These are phyloP conservation scores for Rhodinocichla rosea DNA, from an alignment of 2,113 vertebrate species.

Conservation along the genomic window DNA sequence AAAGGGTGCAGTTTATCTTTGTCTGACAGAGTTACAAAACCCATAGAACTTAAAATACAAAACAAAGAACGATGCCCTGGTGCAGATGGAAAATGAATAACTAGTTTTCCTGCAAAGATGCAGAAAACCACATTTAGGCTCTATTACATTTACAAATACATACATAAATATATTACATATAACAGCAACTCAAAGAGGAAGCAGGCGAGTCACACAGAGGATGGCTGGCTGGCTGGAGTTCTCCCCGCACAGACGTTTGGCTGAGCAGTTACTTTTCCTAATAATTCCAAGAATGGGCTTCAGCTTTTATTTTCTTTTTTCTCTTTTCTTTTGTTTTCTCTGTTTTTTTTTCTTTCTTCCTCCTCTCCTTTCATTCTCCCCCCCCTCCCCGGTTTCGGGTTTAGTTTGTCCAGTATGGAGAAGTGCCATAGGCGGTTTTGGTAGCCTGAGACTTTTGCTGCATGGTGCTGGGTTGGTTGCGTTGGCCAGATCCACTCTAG, in stretches of 20 bases:
- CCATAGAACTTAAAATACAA: background rate
- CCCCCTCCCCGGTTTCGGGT: background rate
- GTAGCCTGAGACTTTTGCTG: slow-evolving; percentile 83
- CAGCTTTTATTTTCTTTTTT: background rate
- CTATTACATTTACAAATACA: slow-evolving; percentile 82
- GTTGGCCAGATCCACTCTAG: slow-evolving; percentile 76
- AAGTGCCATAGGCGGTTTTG: slow-evolving; percentile 76
- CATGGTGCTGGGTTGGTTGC: slow-evolving; percentile 77
- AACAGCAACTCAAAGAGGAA: slow-evolving; percentile 73
- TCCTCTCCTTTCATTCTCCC: background rate
- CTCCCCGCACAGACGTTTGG: slow-evolving; percentile 43
- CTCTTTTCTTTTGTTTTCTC: background rate
- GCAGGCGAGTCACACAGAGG: slow-evolving; percentile 46
- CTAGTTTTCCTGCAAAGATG: slow-evolving; percentile 58
- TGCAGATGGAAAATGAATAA: background rate
- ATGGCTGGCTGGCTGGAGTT: slow-evolving; percentile 39
- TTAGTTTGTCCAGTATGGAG: slow-evolving; percentile 84
- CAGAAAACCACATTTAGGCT: slow-evolving; percentile 65
- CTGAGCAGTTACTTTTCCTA: slow-evolving; percentile 58
- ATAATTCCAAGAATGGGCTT: slow-evolving; percentile 50
- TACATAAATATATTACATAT: slow-evolving; percentile 87
- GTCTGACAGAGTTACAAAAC: background rate
- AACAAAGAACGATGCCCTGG: background rate
- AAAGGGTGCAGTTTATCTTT: background rate
- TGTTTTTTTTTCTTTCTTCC: background rate